Base-by-base conservation (phyloP, 2,113 vertebrate species). In the Nansenia antarctica region DNA sequence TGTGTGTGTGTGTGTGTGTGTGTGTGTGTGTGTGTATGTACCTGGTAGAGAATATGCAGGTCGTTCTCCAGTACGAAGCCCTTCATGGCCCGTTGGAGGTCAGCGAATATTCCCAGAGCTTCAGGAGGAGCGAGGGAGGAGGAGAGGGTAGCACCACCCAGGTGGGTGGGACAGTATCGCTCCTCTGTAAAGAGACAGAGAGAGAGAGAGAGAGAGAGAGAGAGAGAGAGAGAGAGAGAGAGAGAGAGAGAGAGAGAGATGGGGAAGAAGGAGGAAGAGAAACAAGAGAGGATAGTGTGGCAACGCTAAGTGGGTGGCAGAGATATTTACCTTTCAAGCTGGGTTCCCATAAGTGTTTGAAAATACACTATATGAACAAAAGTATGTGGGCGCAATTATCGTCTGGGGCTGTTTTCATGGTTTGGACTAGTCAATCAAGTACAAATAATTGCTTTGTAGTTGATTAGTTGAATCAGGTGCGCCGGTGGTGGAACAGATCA, bases 61-160 rank as follows among this genome's bases (percentile, higher is more conserved):
- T 99, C 96, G 69, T 95, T 99, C 88, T 99, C 98, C 75, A 99
- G 88, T 57, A 99, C 97, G 88, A 99, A 98, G 39, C 96, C 93
- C 83, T 99, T 99, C 96, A 98, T 98, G 64, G 98, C 96, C 85
- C 95, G 92, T 81, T 99, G 98, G 35, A 99, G 92, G 74, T 99
- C 98, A 75, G 96, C 95, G 92, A 99, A 99, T 88, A 99, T 95
- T 72, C 94, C 95, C 70, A 98, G 84, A n/a, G 96, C 96, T 81
- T 98, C 96, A 24, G 79, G 83, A 63, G 97, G 98, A 42, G 96
- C 97, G 57, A 99, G 95, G 58, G 95, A 99, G 45, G 98, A 99
- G 6, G 95, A 95, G 62, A 99, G 92, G 42, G 96, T 98, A 70
- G 97, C 97, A 14, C 92, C 92, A 39, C 97, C 98, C 30, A 99